Conservation (phyloP, 2,113 vertebrate genomes). For the Micronycteris hirsuta region DNA sequence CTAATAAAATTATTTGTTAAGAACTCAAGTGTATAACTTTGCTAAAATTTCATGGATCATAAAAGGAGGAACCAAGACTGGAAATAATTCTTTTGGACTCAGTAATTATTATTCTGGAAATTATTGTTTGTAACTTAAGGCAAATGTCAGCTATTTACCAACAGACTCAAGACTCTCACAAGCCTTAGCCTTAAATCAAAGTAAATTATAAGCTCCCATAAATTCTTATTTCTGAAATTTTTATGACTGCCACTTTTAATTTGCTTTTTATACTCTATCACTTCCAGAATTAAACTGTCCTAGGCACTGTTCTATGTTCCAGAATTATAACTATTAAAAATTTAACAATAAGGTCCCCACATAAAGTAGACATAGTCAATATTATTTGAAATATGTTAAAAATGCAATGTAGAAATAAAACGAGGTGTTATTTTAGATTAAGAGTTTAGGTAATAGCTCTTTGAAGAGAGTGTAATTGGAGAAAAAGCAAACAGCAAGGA, state of each 20-base stretch:
- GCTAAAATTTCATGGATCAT: neutral
- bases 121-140: neutral
- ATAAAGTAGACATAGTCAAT: neutral
- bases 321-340: neutral
- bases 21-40: neutral
- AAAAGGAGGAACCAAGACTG: neutral
- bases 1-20: neutral
- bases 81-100: neutral
- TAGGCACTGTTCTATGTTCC: neutral
- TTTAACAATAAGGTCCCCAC: neutral
- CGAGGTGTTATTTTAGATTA: accelerated
- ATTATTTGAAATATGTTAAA: neutral
- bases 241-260: neutral
- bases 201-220: neutral
- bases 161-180: neutral
- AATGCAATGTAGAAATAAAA: neutral
- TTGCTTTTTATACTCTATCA: neutral
- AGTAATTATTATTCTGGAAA: neutral
- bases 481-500: neutral
- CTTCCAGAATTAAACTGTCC: neutral
- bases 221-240: neutral
- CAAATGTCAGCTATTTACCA: neutral
- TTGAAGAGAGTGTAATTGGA: neutral
- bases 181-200: neutral
- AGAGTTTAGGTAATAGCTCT: neutral